Evolutionary conservation across 1,140 invertebrate species (phyloP).

Genomic region (Dolichoris vasculosae): DNA sequence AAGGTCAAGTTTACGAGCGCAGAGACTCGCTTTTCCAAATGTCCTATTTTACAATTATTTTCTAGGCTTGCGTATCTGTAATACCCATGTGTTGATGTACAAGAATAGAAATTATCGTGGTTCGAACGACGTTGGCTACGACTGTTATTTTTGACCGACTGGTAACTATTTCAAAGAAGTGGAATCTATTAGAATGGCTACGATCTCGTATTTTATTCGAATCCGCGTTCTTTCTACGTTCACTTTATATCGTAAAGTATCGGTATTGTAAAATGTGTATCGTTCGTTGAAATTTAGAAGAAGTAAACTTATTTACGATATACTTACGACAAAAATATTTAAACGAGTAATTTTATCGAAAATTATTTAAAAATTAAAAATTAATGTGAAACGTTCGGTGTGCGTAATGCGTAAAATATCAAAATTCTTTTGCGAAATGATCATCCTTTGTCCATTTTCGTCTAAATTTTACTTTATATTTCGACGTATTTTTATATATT

Average conservation of each 20-base stretch:
- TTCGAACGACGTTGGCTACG: too few species aligned
- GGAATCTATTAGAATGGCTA: background rate
- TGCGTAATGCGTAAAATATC: background rate
- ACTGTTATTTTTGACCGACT: background rate
- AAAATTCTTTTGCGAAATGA: too few species aligned
- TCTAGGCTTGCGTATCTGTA: too few species aligned
- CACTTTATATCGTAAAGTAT: conserved; percentile 1
- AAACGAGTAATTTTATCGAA: background rate
- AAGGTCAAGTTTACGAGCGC: background rate
- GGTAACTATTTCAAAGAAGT: background rate
- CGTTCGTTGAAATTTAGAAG: background rate
- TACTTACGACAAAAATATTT: too few species aligned
- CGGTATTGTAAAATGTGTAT: background rate
- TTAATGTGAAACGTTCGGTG: too few species aligned
- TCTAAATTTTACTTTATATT: background rate
- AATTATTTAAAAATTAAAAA: background rate
- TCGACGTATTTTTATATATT: background rate
- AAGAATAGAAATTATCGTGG: too few species aligned
- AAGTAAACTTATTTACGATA: background rate
- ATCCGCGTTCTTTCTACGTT: conserved; percentile 3
- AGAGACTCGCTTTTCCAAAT: background rate
- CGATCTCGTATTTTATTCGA: background rate
- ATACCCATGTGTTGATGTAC: too few species aligned
- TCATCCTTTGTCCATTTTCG: background rate
- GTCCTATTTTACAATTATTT: too few species aligned